Conservation (phyloP, 2,113 vertebrate genomes). For the Anolis sagrei region DNA sequence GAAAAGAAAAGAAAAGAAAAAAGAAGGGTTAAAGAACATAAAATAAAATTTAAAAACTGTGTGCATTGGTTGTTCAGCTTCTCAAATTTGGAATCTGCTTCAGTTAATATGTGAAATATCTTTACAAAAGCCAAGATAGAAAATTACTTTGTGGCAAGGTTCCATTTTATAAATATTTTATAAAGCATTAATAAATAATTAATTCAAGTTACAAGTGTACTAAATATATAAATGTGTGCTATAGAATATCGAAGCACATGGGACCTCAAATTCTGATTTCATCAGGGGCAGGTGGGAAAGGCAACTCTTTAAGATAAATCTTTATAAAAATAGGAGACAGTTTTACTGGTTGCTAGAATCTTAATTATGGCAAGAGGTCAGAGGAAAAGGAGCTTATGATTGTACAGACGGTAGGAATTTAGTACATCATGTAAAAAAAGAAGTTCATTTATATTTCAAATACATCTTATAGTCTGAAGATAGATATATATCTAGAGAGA, state of each 20-base stretch:
- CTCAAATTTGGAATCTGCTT: conserved; percentile 18
- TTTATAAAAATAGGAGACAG: not conserved
- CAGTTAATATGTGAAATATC: conserved; percentile 27
- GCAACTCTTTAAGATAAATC: not conserved
- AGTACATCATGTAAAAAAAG: not conserved
- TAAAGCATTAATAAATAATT: conserved; percentile 33
- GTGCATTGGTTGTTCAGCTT: not conserved
- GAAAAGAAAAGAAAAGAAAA: not conserved
- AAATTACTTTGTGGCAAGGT: conserved; percentile 8
- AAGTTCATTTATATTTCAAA: not conserved
- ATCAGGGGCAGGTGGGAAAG: not conserved
- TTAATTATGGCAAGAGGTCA: not conserved
- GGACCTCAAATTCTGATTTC: not conserved
- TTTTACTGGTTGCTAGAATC: not conserved
- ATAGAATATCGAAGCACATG: not conserved
- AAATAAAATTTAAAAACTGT: not conserved
- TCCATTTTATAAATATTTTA: conserved; percentile 26
- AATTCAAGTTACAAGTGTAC: conserved; percentile 21
- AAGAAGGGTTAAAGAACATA: conserved; percentile 19
- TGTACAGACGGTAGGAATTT: not conserved
- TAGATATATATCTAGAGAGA: too few relatives aligned
- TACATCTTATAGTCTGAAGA: too few relatives aligned
- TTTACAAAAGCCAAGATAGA: conserved; percentile 23
- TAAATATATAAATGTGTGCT: conserved; percentile 18
- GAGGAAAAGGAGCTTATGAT: not conserved